phyloP scores from a whole-genome alignment of 92 coral and sea anemone species.

The Desmophyllum pertusum region DNA sequence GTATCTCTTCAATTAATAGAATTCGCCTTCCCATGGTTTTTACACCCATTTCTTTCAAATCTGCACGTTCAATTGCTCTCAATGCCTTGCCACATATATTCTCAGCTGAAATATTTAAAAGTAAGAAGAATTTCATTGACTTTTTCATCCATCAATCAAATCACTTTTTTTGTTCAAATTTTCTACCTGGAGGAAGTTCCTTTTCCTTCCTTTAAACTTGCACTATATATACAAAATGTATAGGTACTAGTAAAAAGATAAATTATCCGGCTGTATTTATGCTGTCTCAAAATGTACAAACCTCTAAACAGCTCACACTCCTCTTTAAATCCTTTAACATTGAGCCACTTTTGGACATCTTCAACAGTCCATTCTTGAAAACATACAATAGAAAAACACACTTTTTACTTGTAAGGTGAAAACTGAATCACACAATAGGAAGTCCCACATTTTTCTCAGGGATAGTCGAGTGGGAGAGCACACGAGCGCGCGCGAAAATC shows the following conservation, averaged over 20 bases:
- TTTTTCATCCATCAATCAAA: not conserved
- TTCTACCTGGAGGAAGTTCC: not conserved
- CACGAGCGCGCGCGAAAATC: no score
- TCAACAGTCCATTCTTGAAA: not conserved
- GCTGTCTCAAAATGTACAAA: not conserved
- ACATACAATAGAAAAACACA: not conserved
- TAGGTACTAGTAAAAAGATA: not conserved
- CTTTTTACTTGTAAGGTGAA: not conserved
- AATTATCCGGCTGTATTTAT: not conserved
- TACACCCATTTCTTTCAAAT: slow-evolving; percentile 25
- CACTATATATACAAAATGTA: not conserved
- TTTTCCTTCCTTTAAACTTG: not conserved
- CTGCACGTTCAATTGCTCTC: slow-evolving; percentile 2
- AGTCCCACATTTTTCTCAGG: no score
- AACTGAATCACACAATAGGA: not conserved
- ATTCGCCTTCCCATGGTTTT: slow-evolving; percentile 18
- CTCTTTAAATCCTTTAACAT: not conserved
- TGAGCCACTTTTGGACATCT: slow-evolving; percentile 8
- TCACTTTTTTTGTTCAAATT: not conserved
- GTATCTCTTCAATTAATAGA: slow-evolving; percentile 1
- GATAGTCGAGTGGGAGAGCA: no score
- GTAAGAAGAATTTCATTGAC: not conserved
- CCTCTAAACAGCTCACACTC: slow-evolving; percentile 18
- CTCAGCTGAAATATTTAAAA: slow-evolving; percentile 9
- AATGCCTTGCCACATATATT: slow-evolving; percentile 14